Percentiles rank a stretch among this genome's conserved stretches.
Evolutionary conservation across 1,140 invertebrate species (phyloP).

Genomic region (Diuraphis noxia): DNA sequence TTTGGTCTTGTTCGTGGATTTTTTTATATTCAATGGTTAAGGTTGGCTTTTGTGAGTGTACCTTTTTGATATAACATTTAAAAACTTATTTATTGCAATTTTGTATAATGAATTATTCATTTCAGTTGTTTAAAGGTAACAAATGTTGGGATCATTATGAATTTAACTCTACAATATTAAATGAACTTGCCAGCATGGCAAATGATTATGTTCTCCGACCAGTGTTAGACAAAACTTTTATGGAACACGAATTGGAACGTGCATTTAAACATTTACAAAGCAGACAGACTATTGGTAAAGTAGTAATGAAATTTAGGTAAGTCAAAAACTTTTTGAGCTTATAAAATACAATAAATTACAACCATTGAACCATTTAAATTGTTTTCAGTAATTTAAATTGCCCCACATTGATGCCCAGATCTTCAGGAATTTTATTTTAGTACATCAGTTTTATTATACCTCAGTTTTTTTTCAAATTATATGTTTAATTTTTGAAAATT

Average conservation of each 20-base stretch:
- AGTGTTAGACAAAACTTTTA: constrained; percentile 51
- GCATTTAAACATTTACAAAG: constrained; percentile 48
- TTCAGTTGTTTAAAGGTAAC: constrained; percentile 17
- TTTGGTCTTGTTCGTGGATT: constrained; percentile 7
- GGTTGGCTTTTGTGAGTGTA: constrained; percentile 37
- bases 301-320: constrained; percentile 51
- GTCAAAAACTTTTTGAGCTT: not conserved
- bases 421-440: constrained; percentile 41
- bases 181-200: constrained; percentile 47
- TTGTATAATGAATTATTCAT: not conserved
- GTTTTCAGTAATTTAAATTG: constrained; percentile 31
- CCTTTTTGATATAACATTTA: not conserved
- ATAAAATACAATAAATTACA: not conserved
- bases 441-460: not conserved
- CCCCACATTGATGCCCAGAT: not conserved
- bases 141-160: constrained; percentile 42
- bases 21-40: constrained; percentile 47
- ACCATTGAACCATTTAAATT: not conserved
- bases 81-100: not conserved
- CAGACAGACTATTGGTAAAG: constrained; percentile 44
- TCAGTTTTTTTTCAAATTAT: not conserved
- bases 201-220: constrained; percentile 41
- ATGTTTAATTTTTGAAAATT: not conserved
- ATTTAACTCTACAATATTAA: constrained; percentile 39
- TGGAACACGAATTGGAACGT: constrained; percentile 47